A percentile compares a stretch with the other conserved stretches of the same genome.
Conservation (phyloP, 2,888 invertebrate species). For the Caenorhabditis sp. region DNA sequence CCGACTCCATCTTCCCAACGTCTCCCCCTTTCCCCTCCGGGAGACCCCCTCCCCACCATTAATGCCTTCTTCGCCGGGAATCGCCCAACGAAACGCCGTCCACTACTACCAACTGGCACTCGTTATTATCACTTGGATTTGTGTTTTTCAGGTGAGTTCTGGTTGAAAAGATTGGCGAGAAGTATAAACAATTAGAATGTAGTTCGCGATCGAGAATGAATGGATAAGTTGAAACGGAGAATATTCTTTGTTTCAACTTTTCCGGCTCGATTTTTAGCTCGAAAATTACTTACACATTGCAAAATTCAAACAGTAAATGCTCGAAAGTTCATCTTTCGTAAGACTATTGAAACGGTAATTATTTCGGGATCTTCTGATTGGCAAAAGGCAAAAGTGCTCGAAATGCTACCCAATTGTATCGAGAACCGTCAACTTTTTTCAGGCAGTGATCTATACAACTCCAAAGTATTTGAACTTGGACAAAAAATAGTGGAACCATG, state of each 20-base stretch:
- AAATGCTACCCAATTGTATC: no score
- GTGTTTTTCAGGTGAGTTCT: constrained; percentile 49
- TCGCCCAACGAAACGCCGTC: constrained; percentile 47
- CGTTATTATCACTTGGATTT: constrained; percentile 53
- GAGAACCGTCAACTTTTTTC: no score
- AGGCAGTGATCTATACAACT: constrained; percentile 46
- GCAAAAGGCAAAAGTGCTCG: no score
- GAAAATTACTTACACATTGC: no score
- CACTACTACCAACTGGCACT: constrained; percentile 40
- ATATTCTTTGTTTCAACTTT: no score
- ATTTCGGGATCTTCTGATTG: background rate
- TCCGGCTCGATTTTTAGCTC: no score
- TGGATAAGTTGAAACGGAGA: no score
- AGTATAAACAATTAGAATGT: no score
- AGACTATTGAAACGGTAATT: background rate
- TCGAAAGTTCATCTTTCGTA: no score
- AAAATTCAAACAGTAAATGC: no score
- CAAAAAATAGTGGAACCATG: constrained; percentile 24
- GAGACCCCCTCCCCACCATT: no score
- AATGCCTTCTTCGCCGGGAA: constrained; percentile 12
- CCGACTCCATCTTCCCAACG: background rate
- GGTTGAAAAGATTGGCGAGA: background rate
- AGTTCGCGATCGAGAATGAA: no score
- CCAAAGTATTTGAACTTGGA: constrained; percentile 32
- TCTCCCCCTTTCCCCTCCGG: background rate